A percentile compares a stretch with the other conserved stretches of the same genome.
These are phyloP conservation scores for Scrobipalpa atriplicella DNA, from an alignment of 2,888 invertebrate genomes.

Conservation along the genomic window DNA sequence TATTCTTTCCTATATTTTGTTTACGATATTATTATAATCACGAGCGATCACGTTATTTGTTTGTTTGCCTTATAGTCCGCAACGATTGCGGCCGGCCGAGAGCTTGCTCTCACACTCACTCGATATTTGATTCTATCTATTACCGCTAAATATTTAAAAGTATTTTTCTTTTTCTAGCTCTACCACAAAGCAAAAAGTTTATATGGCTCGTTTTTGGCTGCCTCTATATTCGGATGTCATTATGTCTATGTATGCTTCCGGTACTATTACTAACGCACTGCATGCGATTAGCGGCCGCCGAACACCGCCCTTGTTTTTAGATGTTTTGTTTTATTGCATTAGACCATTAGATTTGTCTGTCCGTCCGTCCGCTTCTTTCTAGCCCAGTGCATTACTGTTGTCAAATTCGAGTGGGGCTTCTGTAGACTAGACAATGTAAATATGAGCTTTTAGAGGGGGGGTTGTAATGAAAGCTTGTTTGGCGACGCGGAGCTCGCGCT, in stretches of 20 bases:
- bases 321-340: slow-evolving; percentile 48
- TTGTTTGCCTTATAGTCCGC: slow-evolving; percentile 61
- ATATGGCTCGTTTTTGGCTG: slow-evolving; percentile 82
- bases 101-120: slow-evolving; percentile 15
- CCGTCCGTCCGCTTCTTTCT: slow-evolving; percentile 62
- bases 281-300: slow-evolving; percentile 56
- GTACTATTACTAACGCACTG: slow-evolving; percentile 70
- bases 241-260: slow-evolving; percentile 81
- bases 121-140: slow-evolving; percentile 32
- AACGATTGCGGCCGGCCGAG: slow-evolving; percentile 31
- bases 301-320: slow-evolving; percentile 52
- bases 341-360: slow-evolving; percentile 58
- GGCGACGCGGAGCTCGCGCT: slow-evolving; percentile 39
- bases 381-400: slow-evolving; percentile 35
- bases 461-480: slow-evolving; percentile 13
- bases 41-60: slow-evolving; percentile 64
- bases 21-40: slow-evolving; percentile 50
- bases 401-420: slow-evolving; percentile 38
- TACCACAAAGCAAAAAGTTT: slow-evolving; percentile 79
- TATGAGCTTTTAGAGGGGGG: slow-evolving; percentile 34
- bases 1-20: slow-evolving; percentile 48
- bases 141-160: slow-evolving; percentile 67
- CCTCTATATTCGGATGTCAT: slow-evolving; percentile 80
- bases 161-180: slow-evolving; percentile 78
- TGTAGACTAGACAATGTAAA: slow-evolving; percentile 37